Evolutionary conservation across 2,888 invertebrate species (phyloP), one percentile per base, ranked within the genome.

Genomic region (Antitype chi): DNA sequence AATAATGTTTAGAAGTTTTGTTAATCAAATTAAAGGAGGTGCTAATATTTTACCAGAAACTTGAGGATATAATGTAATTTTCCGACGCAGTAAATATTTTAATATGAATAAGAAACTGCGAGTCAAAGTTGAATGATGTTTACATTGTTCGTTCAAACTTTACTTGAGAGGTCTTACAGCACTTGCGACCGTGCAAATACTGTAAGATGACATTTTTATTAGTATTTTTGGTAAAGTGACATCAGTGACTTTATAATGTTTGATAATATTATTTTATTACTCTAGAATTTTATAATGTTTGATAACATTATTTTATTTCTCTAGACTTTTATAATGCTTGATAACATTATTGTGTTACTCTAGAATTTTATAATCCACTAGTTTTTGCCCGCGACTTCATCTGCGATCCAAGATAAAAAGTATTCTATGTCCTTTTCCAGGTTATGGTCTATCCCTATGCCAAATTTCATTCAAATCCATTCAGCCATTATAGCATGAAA

Each of bases 81-180:
- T 74, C 66, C 23, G 55, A 87, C 70, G 73, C 47, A 62, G 64
- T 72, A 43, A 84, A 78, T 67, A 84, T 72, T 84, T 78, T 87
- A 87, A 84, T 87, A 85, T 81, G 62, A 78, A 63, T 74, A 69
- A 76, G 74, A 78, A 78, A 71, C 73, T 73, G 52, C 47, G 55
- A 78, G 59, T 70, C 73, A 62, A 78, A 78, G 68, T 75, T 76
- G 67, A 78, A 78, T 70, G 67, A 74, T 80, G 64, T 78, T 86
- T 80, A 78, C 70, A 70, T 55, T 76, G 78, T 81, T 78, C 59
- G 52, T 74, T 60, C 67, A 72, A 86, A 80, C 43, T 80, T 76
- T 62, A 55, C 43, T 62, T 55, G 17, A 74, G 49, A 28, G 20
- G 28, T 52, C 7, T 64, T 15, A 20, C 13, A 49, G 25, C 9